phyloP scores from a whole-genome alignment of 64 coral and sea anemone species.

The Orbicella faveolata region DNA sequence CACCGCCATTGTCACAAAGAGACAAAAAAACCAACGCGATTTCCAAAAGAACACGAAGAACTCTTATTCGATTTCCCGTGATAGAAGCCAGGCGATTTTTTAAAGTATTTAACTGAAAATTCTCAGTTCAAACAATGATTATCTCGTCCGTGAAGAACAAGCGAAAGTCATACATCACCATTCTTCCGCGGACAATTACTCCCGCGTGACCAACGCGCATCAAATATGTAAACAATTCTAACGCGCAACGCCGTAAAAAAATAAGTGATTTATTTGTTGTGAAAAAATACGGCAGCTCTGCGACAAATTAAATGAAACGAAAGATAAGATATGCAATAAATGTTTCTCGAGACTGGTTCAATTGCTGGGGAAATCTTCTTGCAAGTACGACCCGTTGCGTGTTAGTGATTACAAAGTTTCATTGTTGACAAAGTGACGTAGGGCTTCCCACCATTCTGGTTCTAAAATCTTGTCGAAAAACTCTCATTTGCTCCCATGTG shows the following conservation, averaged over 20 bases:
- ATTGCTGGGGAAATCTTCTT: constrained; percentile 7
- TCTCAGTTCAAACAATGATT: neutral
- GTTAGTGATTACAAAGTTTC: constrained; percentile 46
- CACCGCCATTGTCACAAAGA: constrained; percentile 26
- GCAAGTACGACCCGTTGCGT: constrained; percentile 7
- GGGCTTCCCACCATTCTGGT: constrained; percentile 16
- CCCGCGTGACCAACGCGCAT: constrained; percentile 40
- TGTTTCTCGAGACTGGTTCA: neutral
- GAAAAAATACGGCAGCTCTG: neutral
- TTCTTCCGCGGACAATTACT: constrained; percentile 36
- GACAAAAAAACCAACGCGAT: neutral
- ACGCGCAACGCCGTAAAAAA: constrained; percentile 24
- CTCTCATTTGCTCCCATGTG: constrained; percentile 12
- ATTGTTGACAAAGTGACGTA: constrained; percentile 53
- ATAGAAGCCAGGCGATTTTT: neutral
- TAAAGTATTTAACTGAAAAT: neutral
- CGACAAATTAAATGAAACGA: neutral
- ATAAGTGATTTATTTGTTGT: constrained; percentile 12
- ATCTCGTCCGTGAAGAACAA: neutral
- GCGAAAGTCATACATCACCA: neutral
- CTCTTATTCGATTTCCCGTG: neutral
- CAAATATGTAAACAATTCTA: constrained; percentile 50
- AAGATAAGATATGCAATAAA: neutral
- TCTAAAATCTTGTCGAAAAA: constrained; percentile 34
- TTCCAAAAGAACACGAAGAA: neutral